Conservation (phyloP, 2,888 invertebrate genomes). For the Platynereis dumerilii region DNA sequence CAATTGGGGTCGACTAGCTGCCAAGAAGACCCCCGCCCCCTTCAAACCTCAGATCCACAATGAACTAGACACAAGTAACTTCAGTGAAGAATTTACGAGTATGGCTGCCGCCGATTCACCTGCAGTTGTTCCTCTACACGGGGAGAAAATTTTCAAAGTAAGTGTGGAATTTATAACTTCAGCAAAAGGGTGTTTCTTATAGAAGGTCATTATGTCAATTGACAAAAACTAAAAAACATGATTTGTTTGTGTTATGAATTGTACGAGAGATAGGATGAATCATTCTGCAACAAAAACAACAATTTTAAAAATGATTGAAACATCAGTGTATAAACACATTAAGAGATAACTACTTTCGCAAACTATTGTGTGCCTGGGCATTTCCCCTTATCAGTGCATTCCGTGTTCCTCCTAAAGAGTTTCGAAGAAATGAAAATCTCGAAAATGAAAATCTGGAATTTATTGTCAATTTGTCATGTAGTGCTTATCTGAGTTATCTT, state of each 20-base stretch:
- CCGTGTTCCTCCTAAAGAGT: too few relatives aligned
- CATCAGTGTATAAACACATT: too few relatives aligned
- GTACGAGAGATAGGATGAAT: too few relatives aligned
- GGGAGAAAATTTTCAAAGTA: slow-evolving; percentile 85
- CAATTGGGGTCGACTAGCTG: slow-evolving; percentile 83
- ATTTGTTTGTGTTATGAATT: slow-evolving; percentile 1
- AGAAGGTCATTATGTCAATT: not conserved
- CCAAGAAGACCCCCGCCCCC: slow-evolving; percentile 82
- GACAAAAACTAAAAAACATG: not conserved
- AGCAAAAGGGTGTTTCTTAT: not conserved
- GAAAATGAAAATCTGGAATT: too few relatives aligned
- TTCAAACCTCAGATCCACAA: slow-evolving; percentile 85
- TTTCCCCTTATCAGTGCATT: too few relatives aligned
- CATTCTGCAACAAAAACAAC: too few relatives aligned
- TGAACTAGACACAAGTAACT: slow-evolving; percentile 93
- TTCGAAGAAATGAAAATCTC: too few relatives aligned
- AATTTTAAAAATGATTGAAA: too few relatives aligned
- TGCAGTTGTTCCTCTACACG: slow-evolving; percentile 76
- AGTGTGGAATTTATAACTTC: not conserved
- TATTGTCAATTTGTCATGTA: too few relatives aligned
- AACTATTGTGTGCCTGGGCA: too few relatives aligned
- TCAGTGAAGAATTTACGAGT: slow-evolving; percentile 94
- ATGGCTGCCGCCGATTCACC: slow-evolving; percentile 92
- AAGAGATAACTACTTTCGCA: too few relatives aligned
- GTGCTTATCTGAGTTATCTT: too few relatives aligned